Conservation (phyloP, 2,797 vertebrate species). For the Mus caroli region DNA sequence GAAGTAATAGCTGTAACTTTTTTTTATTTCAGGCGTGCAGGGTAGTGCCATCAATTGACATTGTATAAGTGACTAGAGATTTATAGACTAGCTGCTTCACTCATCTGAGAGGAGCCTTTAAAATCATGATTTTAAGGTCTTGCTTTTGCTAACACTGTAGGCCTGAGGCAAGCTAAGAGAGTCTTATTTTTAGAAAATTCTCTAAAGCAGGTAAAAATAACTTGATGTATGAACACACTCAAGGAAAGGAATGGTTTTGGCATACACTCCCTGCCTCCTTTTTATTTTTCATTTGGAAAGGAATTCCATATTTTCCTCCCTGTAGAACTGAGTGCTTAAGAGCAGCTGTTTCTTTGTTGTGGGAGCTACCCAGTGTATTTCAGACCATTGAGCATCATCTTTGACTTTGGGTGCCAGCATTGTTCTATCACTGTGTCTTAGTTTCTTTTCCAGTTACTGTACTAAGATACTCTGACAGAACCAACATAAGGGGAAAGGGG, state of each 20-base stretch:
- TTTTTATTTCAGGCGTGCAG: background rate
- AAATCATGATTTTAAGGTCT: conserved; percentile 45
- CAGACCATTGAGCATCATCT: conserved; percentile 12
- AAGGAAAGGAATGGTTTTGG: background rate
- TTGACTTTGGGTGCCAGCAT: conserved; percentile 22
- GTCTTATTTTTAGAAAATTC: conserved; percentile 44
- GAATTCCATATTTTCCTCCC: conserved; percentile 47
- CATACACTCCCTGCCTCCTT: background rate
- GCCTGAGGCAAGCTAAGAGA: background rate
- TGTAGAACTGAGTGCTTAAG: background rate
- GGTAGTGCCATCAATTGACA: background rate
- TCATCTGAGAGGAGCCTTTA: background rate
- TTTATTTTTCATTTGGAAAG: conserved; percentile 59
- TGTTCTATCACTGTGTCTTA: background rate
- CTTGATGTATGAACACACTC: no score
- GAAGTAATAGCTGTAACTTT: background rate
- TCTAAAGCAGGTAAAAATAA: no score
- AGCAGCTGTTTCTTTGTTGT: conserved; percentile 43
- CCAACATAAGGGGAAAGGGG: background rate
- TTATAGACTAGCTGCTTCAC: background rate
- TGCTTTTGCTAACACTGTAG: background rate
- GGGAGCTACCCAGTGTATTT: background rate
- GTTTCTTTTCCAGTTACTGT: background rate
- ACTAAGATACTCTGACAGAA: background rate
- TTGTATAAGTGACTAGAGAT: background rate